Percentiles rank a stretch among this genome's conserved stretches.
These are phyloP conservation scores for Tachuris rubrigastra DNA, from an alignment of 2,113 vertebrate genomes.

Conservation along the genomic window DNA sequence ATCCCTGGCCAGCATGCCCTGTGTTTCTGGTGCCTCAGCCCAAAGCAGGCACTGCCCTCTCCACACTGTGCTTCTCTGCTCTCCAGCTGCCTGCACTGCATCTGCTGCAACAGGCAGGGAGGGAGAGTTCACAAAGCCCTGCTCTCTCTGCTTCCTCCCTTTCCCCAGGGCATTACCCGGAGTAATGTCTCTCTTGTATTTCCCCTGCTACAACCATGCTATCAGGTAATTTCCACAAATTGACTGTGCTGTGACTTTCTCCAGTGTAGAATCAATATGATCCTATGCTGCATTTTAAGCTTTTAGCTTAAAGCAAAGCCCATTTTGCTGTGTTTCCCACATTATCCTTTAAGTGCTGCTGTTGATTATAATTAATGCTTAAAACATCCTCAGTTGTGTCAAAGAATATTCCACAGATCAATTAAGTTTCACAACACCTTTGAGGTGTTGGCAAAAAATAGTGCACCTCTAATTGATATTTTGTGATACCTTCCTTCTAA, in stretches of 20 bases:
- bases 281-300: background rate
- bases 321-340: background rate
- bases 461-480: background rate
- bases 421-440: background rate
- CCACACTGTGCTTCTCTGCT: background rate
- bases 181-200: background rate
- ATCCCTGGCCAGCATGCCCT: rapidly evolving
- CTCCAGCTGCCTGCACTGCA: background rate
- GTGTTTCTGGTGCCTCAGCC: background rate
- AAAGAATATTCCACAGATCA: background rate
- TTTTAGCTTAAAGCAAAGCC: background rate
- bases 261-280: background rate
- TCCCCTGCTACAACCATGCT: background rate
- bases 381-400: background rate
- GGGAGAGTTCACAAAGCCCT: background rate
- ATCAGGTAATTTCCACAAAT: background rate
- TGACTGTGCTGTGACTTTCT: background rate
- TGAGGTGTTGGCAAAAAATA: background rate
- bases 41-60: background rate
- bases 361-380: background rate
- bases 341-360: background rate
- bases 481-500: background rate
- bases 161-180: background rate
- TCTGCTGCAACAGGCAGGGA: background rate
- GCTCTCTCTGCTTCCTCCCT: background rate